Evolutionary conservation across 2,113 vertebrate genomes (phyloP).

Genomic region (Callopanchax toddi): DNA sequence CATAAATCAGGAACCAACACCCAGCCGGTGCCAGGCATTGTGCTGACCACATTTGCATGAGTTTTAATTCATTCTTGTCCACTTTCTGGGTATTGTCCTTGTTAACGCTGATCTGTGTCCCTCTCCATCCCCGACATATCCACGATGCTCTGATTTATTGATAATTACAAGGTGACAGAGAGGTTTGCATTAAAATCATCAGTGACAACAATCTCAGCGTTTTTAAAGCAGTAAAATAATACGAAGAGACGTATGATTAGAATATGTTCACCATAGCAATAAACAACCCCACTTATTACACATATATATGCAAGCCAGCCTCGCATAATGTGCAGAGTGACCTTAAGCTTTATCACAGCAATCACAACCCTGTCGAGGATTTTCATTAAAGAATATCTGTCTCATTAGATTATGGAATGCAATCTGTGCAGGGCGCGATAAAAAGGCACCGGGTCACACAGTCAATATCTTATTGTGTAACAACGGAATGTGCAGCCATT

Average conservation of each 20-base stretch:
- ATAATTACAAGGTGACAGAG: slow-evolving; percentile 37
- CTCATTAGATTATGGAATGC: slow-evolving; percentile 74
- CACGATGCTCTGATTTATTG: slow-evolving; percentile 34
- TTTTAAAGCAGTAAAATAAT: slow-evolving; percentile 46
- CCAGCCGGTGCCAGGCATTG: slow-evolving; percentile 28
- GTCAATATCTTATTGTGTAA: slow-evolving; percentile 74
- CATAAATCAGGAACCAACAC: slow-evolving; percentile 35
- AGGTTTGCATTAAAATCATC: slow-evolving; percentile 15
- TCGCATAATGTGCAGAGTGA: slow-evolving; percentile 57
- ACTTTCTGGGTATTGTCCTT: slow-evolving; percentile 26
- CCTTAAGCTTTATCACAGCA: slow-evolving; percentile 65
- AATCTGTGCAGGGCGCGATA: slow-evolving; percentile 68
- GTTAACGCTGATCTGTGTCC: slow-evolving; percentile 12
- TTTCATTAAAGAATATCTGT: slow-evolving; percentile 75
- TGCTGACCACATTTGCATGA: slow-evolving; percentile 41
- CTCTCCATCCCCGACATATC: slow-evolving; percentile 13
- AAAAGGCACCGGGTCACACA: slow-evolving; percentile 66
- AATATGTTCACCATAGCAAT: slow-evolving; percentile 34
- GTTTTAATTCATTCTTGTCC: slow-evolving; percentile 30
- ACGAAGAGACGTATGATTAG: slow-evolving; percentile 48
- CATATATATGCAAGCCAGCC: slow-evolving; percentile 16
- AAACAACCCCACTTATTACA: slow-evolving; percentile 34
- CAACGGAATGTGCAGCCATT: slow-evolving; percentile 25
- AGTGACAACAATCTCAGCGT: slow-evolving; percentile 15
- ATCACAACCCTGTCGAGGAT: slow-evolving; percentile 61